These are phyloP conservation scores for Cerastis leucographa DNA, from an alignment of 2,888 invertebrate species.

Conservation along the genomic window DNA sequence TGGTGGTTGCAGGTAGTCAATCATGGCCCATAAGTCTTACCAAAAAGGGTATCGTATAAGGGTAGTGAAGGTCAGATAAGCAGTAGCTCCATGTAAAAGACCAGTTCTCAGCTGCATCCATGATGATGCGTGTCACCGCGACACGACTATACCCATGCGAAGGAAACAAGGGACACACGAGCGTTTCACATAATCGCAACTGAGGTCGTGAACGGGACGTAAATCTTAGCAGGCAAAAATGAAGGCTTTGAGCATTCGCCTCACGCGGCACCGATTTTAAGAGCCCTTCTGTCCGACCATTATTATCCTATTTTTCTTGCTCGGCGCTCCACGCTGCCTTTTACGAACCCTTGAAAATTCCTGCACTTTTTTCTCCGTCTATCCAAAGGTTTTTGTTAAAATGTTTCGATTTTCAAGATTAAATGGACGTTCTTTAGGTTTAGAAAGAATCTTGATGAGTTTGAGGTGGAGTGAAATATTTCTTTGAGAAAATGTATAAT, in stretches of 20 bases:
- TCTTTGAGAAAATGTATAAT: not conserved
- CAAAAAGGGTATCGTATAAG: no score
- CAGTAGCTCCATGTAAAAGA: no score
- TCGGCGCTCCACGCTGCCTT: constrained; percentile 65
- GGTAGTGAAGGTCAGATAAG: no score
- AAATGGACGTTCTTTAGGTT: constrained; percentile 18
- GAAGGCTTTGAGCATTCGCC: constrained; percentile 77
- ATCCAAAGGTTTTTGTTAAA: constrained; percentile 48
- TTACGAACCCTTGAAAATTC: constrained; percentile 62
- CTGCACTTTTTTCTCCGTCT: constrained; percentile 52
- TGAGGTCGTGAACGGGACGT: constrained; percentile 4
- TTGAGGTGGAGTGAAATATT: not conserved
- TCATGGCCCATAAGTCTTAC: no score
- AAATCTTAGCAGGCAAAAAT: constrained; percentile 56
- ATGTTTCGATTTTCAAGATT: constrained; percentile 34
- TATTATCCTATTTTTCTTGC: constrained; percentile 82
- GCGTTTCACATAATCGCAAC: not conserved
- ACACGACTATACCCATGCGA: not conserved
- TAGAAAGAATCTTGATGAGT: constrained; percentile 3
- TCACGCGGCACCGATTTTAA: constrained; percentile 78
- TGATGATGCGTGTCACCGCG: no score
- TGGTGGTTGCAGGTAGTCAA: no score
- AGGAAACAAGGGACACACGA: not conserved
- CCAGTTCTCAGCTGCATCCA: no score
- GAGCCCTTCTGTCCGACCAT: constrained; percentile 76